Evolutionary conservation across 2,888 invertebrate genomes (phyloP).

Genomic region (Megaustenia siamemsis): DNA sequence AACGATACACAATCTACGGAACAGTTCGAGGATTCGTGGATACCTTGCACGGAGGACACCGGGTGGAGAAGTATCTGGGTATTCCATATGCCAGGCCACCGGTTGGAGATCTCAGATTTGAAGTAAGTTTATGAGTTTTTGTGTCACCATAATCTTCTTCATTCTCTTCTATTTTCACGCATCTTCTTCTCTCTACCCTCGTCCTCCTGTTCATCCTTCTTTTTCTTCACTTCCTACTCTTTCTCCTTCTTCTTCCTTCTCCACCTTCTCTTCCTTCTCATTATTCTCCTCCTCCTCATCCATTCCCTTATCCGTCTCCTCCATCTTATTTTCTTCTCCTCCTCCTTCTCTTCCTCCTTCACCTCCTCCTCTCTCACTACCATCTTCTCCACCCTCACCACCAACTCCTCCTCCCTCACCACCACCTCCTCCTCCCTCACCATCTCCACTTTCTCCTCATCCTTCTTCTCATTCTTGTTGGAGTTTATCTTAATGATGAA

Average conservation of each 20-base stretch:
- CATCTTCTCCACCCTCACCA: constrained; percentile 9
- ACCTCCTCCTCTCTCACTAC: no score
- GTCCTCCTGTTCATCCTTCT: background rate
- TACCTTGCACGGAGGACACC: constrained; percentile 56
- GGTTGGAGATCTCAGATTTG: constrained; percentile 65
- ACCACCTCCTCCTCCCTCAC: no score
- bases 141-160: background rate
- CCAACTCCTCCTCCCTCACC: no score
- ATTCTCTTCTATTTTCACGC: background rate
- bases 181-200: background rate
- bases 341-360: constrained; percentile 19
- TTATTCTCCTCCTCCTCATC: constrained; percentile 33
- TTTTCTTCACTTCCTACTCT: constrained; percentile 17
- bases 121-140: constrained; percentile 58
- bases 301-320: constrained; percentile 6
- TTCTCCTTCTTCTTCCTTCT: constrained; percentile 25
- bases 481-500: no score
- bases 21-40: constrained; percentile 64
- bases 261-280: constrained; percentile 23
- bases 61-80: constrained; percentile 66
- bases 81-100: constrained; percentile 72
- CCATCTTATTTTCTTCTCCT: background rate
- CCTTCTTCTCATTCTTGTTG: no score
- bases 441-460: no score
- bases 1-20: constrained; percentile 67